These are phyloP conservation scores for Alectoris magna DNA, from an alignment of 2,797 vertebrate species.

Conservation along the genomic window DNA sequence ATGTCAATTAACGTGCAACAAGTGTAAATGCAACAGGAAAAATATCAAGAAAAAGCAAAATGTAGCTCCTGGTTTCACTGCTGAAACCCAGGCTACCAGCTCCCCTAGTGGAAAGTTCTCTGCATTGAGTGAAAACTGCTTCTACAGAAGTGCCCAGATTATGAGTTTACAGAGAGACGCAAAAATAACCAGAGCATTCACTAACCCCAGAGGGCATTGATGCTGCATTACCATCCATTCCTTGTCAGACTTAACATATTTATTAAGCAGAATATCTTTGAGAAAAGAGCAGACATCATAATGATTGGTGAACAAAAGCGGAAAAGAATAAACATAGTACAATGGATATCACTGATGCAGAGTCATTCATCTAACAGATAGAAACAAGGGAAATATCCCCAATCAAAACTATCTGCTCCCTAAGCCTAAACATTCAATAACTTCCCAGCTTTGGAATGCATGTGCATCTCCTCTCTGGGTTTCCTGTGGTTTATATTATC, in stretches of 20 bases:
- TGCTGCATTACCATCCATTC: constrained; percentile 52
- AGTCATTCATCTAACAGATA: constrained; percentile 47
- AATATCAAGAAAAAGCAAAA: not conserved
- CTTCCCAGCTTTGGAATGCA: constrained; percentile 66
- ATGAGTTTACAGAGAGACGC: not conserved
- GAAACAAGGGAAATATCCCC: constrained; percentile 62
- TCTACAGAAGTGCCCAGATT: not conserved
- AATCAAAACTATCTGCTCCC: constrained; percentile 70
- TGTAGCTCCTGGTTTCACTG: not conserved
- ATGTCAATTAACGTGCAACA: not conserved
- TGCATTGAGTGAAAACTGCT: not conserved
- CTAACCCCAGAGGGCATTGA: constrained; percentile 59
- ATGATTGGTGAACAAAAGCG: constrained; percentile 57
- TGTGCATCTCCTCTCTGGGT: constrained; percentile 54
- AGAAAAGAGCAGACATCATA: constrained; percentile 36
- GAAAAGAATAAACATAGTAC: constrained; percentile 60
- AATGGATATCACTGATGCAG: constrained; percentile 47
- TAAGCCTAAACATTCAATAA: constrained; percentile 73
- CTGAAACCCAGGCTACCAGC: constrained; percentile 39
- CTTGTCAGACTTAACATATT: constrained; percentile 48
- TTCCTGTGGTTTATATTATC: constrained; percentile 62
- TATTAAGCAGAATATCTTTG: constrained; percentile 55
- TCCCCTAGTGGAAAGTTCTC: constrained; percentile 51
- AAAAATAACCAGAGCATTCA: constrained; percentile 61
- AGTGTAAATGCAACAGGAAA: not conserved